These are phyloP conservation scores for Drosophila conformis DNA, from an alignment of 2,888 invertebrate species.

Conservation along the genomic window DNA sequence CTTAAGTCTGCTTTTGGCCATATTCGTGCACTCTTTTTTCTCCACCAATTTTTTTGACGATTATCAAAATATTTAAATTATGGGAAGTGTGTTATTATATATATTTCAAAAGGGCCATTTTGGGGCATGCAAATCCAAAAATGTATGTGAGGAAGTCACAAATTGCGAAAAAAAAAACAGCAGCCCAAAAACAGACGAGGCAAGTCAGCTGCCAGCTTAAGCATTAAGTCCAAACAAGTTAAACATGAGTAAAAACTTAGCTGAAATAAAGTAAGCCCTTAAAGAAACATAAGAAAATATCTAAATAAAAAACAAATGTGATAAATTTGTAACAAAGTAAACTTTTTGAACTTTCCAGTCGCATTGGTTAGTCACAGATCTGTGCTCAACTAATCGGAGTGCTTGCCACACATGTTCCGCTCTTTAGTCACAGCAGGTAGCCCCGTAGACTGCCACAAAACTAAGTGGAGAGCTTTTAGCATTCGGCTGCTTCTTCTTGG, in stretches of 20 bases:
- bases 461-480: not conserved
- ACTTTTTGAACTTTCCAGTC: not conserved
- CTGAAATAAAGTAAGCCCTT: not conserved
- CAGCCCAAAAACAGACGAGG: not conserved
- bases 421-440: constrained; percentile 51
- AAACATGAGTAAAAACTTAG: not conserved
- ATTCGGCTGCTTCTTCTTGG: not conserved
- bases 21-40: constrained; percentile 33
- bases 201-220: not conserved
- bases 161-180: constrained; percentile 14
- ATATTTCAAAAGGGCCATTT: constrained; percentile 1
- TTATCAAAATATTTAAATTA: constrained; percentile 73
- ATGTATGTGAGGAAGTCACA: constrained; percentile 14
- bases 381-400: constrained; percentile 8
- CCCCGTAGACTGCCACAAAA: not conserved
- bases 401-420: constrained; percentile 33
- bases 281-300: not conserved
- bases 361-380: constrained; percentile 30
- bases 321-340: constrained; percentile 16
- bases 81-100: constrained; percentile 70
- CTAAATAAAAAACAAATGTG: not conserved
- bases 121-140: constrained; percentile 46
- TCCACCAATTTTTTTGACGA: constrained; percentile 20
- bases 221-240: not conserved
- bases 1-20: constrained; percentile 9